A percentile compares a stretch with the other conserved stretches of the same genome.
Evolutionary conservation across 2,888 invertebrate genomes (phyloP).

Genomic region (Stramonita haemastoma): DNA sequence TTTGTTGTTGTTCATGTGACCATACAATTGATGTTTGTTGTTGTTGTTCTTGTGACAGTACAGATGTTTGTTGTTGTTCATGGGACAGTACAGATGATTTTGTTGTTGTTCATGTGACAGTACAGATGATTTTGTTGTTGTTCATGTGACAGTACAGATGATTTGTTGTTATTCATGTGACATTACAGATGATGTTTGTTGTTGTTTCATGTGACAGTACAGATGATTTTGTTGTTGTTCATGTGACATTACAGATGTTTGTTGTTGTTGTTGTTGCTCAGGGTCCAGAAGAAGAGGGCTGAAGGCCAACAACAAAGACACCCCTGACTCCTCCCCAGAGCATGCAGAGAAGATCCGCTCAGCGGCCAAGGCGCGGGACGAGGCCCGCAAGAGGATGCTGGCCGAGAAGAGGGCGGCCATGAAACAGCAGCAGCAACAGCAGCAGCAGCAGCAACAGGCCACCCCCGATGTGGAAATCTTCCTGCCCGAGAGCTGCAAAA

Average conservation of each 20-base stretch:
- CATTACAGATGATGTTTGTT: background rate
- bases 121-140: too few species aligned
- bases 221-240: background rate
- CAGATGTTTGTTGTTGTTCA: too few species aligned
- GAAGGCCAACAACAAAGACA: constrained; percentile 64
- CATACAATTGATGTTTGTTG: too few species aligned
- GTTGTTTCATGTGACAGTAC: too few species aligned
- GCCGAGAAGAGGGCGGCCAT: constrained; percentile 84
- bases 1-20: too few species aligned
- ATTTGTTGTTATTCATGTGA: background rate
- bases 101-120: too few species aligned
- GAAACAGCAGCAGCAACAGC: constrained; percentile 64
- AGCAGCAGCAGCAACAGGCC: constrained; percentile 32
- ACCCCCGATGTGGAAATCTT: constrained; percentile 56
- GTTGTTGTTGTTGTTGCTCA: constrained; percentile 40
- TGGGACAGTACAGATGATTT: too few species aligned
- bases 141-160: too few species aligned
- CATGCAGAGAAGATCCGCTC: constrained; percentile 67
- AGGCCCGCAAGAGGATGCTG: constrained; percentile 87
- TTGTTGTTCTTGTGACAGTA: too few species aligned
- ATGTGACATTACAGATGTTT: background rate
- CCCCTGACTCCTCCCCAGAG: constrained; percentile 70
- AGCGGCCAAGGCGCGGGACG: constrained; percentile 78
- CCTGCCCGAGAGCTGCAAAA: constrained; percentile 48
- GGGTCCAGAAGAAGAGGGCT: constrained; percentile 64